phyloP scores from a whole-genome alignment of 2,113 vertebrate species.

The Nansenia antarctica region DNA sequence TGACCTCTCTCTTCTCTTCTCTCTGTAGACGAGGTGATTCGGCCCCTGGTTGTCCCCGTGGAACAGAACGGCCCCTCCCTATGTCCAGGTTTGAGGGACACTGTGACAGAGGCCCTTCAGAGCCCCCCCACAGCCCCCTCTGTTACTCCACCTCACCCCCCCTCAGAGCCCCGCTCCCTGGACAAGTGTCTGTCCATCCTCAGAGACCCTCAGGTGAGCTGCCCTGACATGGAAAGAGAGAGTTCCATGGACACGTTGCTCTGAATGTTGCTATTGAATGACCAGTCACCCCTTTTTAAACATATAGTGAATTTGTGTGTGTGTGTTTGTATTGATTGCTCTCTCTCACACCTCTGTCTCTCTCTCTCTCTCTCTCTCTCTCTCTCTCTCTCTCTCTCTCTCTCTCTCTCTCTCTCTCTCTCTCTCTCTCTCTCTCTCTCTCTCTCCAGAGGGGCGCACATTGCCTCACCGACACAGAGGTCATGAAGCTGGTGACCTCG shows the following conservation, averaged over 20 bases:
- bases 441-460: constrained; percentile 80
- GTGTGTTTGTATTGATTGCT: not conserved
- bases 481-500: constrained; percentile 85
- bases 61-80: not conserved
- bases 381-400: too few relatives aligned
- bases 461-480: constrained; percentile 86
- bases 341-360: not conserved
- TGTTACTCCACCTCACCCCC: constrained; percentile 25
- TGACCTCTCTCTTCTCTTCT: not conserved
- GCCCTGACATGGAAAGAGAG: too few relatives aligned
- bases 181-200: constrained; percentile 88
- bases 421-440: not conserved
- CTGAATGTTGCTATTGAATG: too few relatives aligned
- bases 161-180: constrained; percentile 74
- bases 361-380: not conserved
- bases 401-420: not conserved
- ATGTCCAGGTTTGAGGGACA: not conserved
- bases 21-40: not conserved
- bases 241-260: too few relatives aligned
- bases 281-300: too few relatives aligned
- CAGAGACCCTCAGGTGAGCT: constrained; percentile 79
- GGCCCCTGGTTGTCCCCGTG: not conserved
- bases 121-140: not conserved
- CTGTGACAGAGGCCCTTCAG: not conserved
- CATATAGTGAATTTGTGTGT: too few relatives aligned